Base-by-base conservation (phyloP, 37 sponge, comb jelly and placozoan genomes). In the Diacarnus erythraeanus region DNA sequence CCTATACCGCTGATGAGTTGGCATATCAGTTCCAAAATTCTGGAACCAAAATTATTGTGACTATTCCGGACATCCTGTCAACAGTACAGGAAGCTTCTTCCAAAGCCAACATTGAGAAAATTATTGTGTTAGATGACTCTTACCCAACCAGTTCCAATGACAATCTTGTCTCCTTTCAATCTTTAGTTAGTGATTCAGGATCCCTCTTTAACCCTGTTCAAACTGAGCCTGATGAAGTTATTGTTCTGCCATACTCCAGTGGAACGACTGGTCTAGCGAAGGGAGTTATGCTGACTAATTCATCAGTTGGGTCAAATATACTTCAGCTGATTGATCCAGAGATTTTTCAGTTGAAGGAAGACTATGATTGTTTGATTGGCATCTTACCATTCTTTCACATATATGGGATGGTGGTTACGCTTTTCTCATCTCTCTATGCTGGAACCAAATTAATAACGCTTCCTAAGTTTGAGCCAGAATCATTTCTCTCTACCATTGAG, bases 221-320 rank as follows among this genome's bases (percentile, higher is more conserved):
- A 69, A 31, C 59, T 23, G 59, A 78, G 9, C 63, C 69, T 35
- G 26, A 87, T 35, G 88, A 87, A n/a, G 80, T 78, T 17, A 79
- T 83, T 21, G 74, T 85, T 22, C 68, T 96, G 26, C 94, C 94
- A 51, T 96, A 90, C 75, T 89, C 90, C 67, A 96, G 96, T 67
- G 96, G 96, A 0, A 96, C 96, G 8, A 96, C 92, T 38, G 96
- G 96, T n/a, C 83, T 95, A 23, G 85, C 92, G 36, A 95, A 95
- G 64, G 96, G 93, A n/a, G 96, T 95, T 43, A 89, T 92, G 92
- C 64, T 95, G 27, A 81, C 92, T 20, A 89, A 95, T 68, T 37
- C 89, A 70, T 60, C 61, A n/a, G 27, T 20, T 6, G 61, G 61
- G 9, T 26, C 61, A 20, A 60, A 60, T 25, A 5, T 60, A 6